Conservation (phyloP, 2,113 vertebrate species). For the Barbus barbus region DNA sequence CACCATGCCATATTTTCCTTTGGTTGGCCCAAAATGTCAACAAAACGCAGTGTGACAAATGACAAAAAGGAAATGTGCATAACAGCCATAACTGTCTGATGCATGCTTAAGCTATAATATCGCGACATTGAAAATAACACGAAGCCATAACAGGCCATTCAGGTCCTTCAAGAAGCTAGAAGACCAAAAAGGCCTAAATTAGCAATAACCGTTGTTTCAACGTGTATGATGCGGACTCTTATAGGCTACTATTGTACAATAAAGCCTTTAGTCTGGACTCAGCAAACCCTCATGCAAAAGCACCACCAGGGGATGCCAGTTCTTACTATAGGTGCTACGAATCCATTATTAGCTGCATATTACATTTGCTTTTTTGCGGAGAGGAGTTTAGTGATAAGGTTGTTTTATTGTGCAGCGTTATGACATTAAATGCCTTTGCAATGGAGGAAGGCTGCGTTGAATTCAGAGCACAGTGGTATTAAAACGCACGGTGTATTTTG, state of each 20-base stretch:
- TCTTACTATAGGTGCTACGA: not conserved
- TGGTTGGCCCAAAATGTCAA: not conserved
- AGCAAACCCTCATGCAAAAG: not conserved
- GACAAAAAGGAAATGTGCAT: not conserved
- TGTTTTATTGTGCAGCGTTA: conserved; percentile 56
- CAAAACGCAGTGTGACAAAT: not conserved
- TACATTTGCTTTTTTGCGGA: not conserved
- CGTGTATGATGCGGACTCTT: not conserved
- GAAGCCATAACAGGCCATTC: conserved; percentile 52
- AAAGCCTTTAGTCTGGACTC: not conserved
- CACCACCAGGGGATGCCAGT: not conserved
- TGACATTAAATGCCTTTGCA: conserved; percentile 37
- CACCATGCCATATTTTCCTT: not conserved
- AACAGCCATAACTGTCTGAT: conserved; percentile 18
- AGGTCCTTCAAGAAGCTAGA: not conserved
- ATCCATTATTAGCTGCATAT: not conserved
- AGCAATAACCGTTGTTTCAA: not conserved
- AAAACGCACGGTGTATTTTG: not conserved
- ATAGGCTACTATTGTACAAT: not conserved
- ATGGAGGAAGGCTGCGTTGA: not conserved
- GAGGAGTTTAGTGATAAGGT: not conserved
- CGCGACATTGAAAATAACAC: not conserved
- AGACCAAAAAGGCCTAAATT: not conserved
- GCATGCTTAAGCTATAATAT: not conserved
- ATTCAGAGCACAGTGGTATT: not conserved